Base-by-base conservation (phyloP, 2,888 invertebrate species). In the Flexamia atlantica region DNA sequence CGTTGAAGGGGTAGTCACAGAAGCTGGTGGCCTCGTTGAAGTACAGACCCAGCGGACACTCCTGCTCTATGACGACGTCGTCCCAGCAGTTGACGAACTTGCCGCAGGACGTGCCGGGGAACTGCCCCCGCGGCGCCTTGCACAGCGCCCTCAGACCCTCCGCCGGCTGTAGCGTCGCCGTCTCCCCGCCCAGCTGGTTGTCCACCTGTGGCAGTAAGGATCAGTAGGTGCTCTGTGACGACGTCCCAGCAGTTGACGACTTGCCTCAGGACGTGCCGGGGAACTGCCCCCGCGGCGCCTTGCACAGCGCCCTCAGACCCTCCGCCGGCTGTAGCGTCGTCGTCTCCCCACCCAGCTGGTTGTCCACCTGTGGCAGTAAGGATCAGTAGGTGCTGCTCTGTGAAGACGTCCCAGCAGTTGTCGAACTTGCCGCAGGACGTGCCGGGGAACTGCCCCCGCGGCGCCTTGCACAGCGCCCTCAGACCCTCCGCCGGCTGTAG, bases 71-170 rank as follows among this genome's bases (percentile, higher is more conserved):
- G 0, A 93, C 94, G 86, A 92, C 91, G 0, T 93, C 94, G 87
- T 95, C 94, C 95, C 95, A 95, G 88, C 95, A 95, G 89, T 95
- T 94, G 17, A 95, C 88, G 88, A 93, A 95, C 87, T 92, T 93
- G 60, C 92, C 92, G 88, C 95, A 95, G 5, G 91, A 89, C 36
- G 89, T 91, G 12, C 93, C 93, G 0, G 94, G 92, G 86, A 94
- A 93, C 88, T 94, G 95, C 1, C 94, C 93, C 72, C 93, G 90
- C 40, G 91, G 91, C 14, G 86, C 89, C 28, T 85, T 86, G 60
- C 86, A 87, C 64, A 68, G 76, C 0, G 64, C 68, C 28, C 40
- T 46, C 25, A 85, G 82, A 17, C 72, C 72, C 23, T 83, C 60
- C 0, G 50, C 25, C 20, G 72, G 70, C 30, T 17, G 82, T 2